Percentiles rank a stretch among this genome's conserved stretches.
phyloP scores from a whole-genome alignment of 2,888 invertebrate species.

The Papilio demoleus region DNA sequence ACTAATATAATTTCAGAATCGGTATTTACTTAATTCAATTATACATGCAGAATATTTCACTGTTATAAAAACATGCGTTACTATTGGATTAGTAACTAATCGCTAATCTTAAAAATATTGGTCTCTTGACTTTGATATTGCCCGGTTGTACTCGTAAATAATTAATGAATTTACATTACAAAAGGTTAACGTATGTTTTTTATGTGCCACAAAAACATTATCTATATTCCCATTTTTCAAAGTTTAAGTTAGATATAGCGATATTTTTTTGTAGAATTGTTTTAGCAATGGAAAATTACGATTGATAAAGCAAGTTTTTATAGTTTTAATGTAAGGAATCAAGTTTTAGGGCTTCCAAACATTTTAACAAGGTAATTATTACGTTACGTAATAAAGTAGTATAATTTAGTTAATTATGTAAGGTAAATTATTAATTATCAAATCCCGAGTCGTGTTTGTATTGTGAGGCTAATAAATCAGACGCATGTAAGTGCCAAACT shows the following conservation, averaged over 20 bases:
- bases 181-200: too few relatives aligned
- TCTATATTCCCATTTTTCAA: too few relatives aligned
- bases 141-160: too few relatives aligned
- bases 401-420: constrained; percentile 17
- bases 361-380: constrained; percentile 8
- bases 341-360: neutral
- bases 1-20: constrained; percentile 23
- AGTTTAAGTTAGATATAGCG: too few relatives aligned
- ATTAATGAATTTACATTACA: too few relatives aligned
- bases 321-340: constrained; percentile 5
- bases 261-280: neutral
- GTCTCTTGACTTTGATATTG: neutral
- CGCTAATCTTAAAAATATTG: neutral
- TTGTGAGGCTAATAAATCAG: neutral
- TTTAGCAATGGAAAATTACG: neutral
- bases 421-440: constrained; percentile 1
- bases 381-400: constrained; percentile 9
- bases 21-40: constrained; percentile 22
- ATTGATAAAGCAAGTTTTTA: neutral
- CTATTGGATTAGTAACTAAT: too few relatives aligned
- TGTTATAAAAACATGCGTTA: neutral
- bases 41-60: neutral
- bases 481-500: constrained; percentile 11
- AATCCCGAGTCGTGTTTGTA: neutral
- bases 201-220: too few relatives aligned